Evolutionary conservation across 1,140 invertebrate genomes (phyloP).

Genomic region (Sarcophaga peregrina): DNA sequence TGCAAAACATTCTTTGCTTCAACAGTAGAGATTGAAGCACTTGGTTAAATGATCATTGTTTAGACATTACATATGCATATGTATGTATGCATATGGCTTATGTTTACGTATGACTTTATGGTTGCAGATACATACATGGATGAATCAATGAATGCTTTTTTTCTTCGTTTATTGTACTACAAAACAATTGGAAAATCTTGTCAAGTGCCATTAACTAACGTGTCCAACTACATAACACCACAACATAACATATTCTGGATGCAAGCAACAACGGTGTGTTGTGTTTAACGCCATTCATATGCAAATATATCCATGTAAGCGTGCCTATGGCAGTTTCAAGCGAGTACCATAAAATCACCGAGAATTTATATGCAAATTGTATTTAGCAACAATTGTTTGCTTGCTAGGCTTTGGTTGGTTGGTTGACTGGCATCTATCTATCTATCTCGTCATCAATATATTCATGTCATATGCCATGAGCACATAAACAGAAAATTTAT

Average conservation of each 20-base stretch:
- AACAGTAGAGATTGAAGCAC: background rate
- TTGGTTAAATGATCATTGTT: slow-evolving; percentile 22
- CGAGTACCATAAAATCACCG: background rate
- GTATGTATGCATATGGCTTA: no score
- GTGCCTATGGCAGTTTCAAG: no score
- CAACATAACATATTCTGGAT: background rate
- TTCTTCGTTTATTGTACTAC: background rate
- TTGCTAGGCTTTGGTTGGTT: background rate
- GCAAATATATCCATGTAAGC: no score
- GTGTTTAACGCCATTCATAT: no score
- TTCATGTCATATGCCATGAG: background rate
- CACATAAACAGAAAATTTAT: no score
- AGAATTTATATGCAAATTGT: slow-evolving; percentile 11
- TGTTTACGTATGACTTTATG: no score
- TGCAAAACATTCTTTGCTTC: no score
- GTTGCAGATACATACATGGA: no score
- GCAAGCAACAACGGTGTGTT: slow-evolving; percentile 7
- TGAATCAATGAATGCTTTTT: no score
- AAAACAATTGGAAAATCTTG: slow-evolving; percentile 32
- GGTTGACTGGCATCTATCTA: background rate
- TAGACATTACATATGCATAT: background rate
- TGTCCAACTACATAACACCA: slow-evolving; percentile 1
- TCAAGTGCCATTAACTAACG: slow-evolving; percentile 34
- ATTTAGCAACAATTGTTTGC: background rate
- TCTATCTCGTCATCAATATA: background rate